A percentile compares a stretch with the other conserved stretches of the same genome.
phyloP scores from a whole-genome alignment of 2,113 vertebrate species.

The Laterallus jamaicensis region DNA sequence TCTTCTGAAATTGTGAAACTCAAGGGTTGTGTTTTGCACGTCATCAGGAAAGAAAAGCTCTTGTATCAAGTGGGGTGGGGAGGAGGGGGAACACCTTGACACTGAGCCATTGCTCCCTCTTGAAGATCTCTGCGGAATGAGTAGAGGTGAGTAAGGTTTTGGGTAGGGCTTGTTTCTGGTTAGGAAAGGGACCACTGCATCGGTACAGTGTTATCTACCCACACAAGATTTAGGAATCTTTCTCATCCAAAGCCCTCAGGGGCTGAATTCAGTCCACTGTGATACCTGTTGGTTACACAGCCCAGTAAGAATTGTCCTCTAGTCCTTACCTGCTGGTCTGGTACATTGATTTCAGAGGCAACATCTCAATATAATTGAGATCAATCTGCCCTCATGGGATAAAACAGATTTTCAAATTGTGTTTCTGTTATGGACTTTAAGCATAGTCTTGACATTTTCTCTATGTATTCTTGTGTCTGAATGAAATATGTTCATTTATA shows the following conservation, averaged over 20 bases:
- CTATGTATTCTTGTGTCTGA: neutral
- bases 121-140: neutral
- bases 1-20: neutral
- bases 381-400: neutral
- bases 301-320: neutral
- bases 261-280: neutral
- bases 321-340: neutral
- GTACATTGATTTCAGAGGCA: neutral
- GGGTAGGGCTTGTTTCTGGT: neutral
- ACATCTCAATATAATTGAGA: neutral
- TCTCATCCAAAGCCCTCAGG: neutral
- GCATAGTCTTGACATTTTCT: neutral
- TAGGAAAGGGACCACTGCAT: neutral
- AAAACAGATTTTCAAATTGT: neutral
- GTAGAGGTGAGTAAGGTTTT: neutral
- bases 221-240: rapidly evolving
- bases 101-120: rapidly evolving
- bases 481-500: neutral
- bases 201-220: neutral
- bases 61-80: neutral
- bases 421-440: neutral
- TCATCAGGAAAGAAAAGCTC: neutral
- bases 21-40: neutral
- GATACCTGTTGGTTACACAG: neutral
- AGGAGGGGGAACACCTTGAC: rapidly evolving